Base-by-base conservation (phyloP, 2,888 invertebrate genomes). In the Campoplex capitator region DNA sequence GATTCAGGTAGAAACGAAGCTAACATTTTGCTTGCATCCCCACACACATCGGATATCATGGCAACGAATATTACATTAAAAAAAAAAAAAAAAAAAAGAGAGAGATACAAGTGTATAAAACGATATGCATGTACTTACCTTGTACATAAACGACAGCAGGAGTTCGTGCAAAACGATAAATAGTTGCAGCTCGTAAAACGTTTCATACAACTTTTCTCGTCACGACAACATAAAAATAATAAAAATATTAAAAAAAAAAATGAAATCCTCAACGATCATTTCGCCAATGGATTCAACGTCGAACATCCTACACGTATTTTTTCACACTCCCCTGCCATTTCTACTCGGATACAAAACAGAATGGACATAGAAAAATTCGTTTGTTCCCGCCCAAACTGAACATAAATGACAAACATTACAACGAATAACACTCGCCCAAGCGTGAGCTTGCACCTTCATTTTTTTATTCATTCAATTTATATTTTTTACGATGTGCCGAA, bases 171-270 rank as follows among this genome's bases (percentile, higher is more conserved):
- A 80, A 84, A 84, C 88, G 84, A 86, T 88, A 88, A 88, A 86
- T 79, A 85, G 84, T 86, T 79, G 78, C 58, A 51, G 79, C 79
- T 88, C 88, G 84, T 89, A 89, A 89, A 88, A 80, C 77, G 82
- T 68, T 84, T 83, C 74, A 51, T 83, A 74, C 85, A 88, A 83
- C 84, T 75, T 84, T 78, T 77, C 83, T 86, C 81, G 56, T 68
- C 74, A 70, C 58, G 74, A 58, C 28, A 56, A 68, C 45, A 23
- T 23, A 23, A 23, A 23, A 23, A 23, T 0, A 23, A 23, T 51
- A 32, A 62, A 18, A n/a, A n/a, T n/a, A n/a, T n/a, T n/a, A n/a
- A 48, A 76, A 75, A 35, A 78, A 51, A 8, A 23, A 42, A 35
- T 0, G 38, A 38, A 62, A 51, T 18, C n/a, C 62, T 87, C 76